Conservation (phyloP, 2,888 invertebrate genomes). For the Brenthis hecate region DNA sequence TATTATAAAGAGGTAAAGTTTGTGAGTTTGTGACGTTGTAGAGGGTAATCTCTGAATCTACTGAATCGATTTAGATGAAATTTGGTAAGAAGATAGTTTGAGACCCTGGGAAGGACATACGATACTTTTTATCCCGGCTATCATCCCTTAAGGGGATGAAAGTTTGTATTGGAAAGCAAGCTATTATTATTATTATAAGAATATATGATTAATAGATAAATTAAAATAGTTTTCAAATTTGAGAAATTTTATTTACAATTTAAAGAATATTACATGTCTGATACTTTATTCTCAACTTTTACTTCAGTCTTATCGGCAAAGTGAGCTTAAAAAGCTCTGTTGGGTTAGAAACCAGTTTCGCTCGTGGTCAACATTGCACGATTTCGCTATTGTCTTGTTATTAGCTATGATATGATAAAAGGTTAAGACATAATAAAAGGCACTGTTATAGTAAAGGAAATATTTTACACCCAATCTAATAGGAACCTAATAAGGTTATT, state of each 20-base stretch:
- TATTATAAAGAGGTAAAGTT: too few relatives aligned
- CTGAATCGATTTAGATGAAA: too few relatives aligned
- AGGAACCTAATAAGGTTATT: neutral
- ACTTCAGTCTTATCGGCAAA: conserved; percentile 12
- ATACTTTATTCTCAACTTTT: neutral
- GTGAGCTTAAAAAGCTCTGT: conserved; percentile 4
- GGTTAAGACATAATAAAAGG: conserved; percentile 1
- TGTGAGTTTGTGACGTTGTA: too few relatives aligned
- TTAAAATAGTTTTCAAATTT: too few relatives aligned
- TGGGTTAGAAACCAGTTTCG: conserved; percentile 57
- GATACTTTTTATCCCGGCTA: too few relatives aligned
- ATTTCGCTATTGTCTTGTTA: conserved; percentile 60
- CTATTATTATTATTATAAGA: too few relatives aligned
- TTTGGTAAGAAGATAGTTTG: too few relatives aligned
- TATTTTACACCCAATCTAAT: neutral
- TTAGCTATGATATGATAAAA: conserved; percentile 19
- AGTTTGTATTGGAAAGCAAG: too few relatives aligned
- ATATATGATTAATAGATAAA: too few relatives aligned
- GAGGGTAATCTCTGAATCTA: too few relatives aligned
- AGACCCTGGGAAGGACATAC: too few relatives aligned
- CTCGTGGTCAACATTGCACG: conserved; percentile 63
- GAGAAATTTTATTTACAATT: neutral
- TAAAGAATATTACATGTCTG: neutral
- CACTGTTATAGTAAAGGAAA: neutral
- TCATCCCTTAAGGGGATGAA: too few relatives aligned